A percentile compares a stretch with the other conserved stretches of the same genome.
These are phyloP conservation scores for Orestias chungarensis DNA, from an alignment of 2,797 vertebrate species.

Conservation along the genomic window DNA sequence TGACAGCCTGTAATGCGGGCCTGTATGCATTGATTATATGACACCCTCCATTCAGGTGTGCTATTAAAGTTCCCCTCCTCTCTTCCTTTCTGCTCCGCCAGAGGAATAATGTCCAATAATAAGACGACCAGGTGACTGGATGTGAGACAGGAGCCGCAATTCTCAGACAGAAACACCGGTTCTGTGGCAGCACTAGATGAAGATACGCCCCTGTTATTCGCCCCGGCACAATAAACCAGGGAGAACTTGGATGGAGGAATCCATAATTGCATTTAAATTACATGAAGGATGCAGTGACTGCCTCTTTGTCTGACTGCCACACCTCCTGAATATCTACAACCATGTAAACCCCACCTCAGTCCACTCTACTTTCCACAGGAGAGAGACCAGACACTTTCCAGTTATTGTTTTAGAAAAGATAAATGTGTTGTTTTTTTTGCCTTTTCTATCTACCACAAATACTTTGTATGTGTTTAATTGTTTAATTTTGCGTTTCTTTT, in stretches of 20 bases:
- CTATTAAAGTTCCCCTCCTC: constrained; percentile 79
- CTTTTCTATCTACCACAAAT: not conserved
- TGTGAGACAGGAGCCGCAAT: constrained; percentile 40
- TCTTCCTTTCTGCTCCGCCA: constrained; percentile 71
- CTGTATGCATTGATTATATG: constrained; percentile 82
- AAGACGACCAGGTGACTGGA: constrained; percentile 60
- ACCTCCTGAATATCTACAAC: constrained; percentile 47
- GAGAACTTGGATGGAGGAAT: constrained; percentile 40
- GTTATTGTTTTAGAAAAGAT: not conserved
- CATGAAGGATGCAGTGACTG: constrained; percentile 66
- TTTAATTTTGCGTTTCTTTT: not conserved
- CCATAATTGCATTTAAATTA: constrained; percentile 81
- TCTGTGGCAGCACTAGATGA: constrained; percentile 54
- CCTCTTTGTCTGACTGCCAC: constrained; percentile 57
- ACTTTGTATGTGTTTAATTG: not conserved
- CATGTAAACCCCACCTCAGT: constrained; percentile 48
- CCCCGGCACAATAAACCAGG: constrained; percentile 24
- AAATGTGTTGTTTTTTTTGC: not conserved
- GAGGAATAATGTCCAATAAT: constrained; percentile 78
- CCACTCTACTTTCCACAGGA: constrained; percentile 21
- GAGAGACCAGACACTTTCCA: not conserved
- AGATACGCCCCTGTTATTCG: constrained; percentile 64
- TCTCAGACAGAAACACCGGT: constrained; percentile 56
- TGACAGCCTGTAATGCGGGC: constrained; percentile 78
- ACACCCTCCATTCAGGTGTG: constrained; percentile 80